Evolutionary conservation across 2,888 invertebrate species (phyloP).

Genomic region (Geotrupes spiniger): DNA sequence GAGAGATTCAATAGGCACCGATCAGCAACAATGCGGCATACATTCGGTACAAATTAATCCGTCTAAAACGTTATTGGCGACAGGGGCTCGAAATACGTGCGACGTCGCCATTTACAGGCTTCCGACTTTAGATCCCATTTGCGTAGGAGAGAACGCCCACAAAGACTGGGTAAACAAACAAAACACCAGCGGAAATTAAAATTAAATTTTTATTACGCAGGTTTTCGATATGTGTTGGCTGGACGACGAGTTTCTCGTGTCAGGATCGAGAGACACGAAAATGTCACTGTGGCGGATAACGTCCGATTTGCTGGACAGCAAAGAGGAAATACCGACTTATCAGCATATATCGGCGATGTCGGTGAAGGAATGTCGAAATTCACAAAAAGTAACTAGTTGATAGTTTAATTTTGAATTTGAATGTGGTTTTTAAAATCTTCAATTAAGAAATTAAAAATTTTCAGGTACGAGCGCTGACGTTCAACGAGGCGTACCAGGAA

Average conservation of each 20-base stretch:
- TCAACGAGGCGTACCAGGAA: slow-evolving; percentile 82
- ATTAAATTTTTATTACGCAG: slow-evolving; percentile 37
- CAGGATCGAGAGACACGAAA: slow-evolving; percentile 88
- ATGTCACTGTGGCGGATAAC: slow-evolving; percentile 87
- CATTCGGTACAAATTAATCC: slow-evolving; percentile 95
- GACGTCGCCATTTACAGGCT: slow-evolving; percentile 87
- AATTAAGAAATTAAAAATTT: no score
- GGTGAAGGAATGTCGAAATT: slow-evolving; percentile 77
- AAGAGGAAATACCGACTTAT: slow-evolving; percentile 54
- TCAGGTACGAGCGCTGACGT: slow-evolving; percentile 78
- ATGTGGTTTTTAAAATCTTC: slow-evolving; percentile 6
- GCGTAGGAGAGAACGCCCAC: slow-evolving; percentile 88
- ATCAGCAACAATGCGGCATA: slow-evolving; percentile 80
- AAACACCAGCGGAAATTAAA: background rate
- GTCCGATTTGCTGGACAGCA: slow-evolving; percentile 46
- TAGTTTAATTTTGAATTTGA: background rate
- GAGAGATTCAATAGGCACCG: slow-evolving; percentile 55
- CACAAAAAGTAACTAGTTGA: slow-evolving; percentile 54
- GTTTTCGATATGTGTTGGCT: slow-evolving; percentile 91
- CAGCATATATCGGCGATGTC: slow-evolving; percentile 64
- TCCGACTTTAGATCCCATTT: slow-evolving; percentile 93
- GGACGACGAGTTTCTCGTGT: slow-evolving; percentile 92
- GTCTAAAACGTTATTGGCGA: slow-evolving; percentile 83
- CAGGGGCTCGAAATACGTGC: slow-evolving; percentile 88
- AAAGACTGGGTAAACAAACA: slow-evolving; percentile 73